Evolutionary conservation across 2,888 invertebrate species (phyloP).

Genomic region (Xestoiulus laeticollis): DNA sequence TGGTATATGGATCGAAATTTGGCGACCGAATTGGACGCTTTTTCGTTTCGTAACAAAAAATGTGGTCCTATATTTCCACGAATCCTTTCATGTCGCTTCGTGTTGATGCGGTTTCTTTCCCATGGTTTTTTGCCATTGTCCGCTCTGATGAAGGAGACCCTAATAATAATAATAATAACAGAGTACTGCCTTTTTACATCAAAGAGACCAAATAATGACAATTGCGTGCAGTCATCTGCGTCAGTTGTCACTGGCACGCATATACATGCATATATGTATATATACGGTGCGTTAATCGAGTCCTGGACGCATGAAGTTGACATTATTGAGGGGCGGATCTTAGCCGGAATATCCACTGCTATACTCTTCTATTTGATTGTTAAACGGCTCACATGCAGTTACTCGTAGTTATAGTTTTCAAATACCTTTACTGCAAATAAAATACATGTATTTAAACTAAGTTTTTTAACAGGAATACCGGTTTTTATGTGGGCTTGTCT

Average conservation of each 20-base stretch:
- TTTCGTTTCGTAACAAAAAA: neutral
- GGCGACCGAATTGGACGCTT: neutral
- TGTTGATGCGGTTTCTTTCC: neutral
- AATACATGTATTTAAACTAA: too few relatives aligned
- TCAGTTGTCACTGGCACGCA: neutral
- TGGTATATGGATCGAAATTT: neutral
- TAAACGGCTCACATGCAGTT: too few relatives aligned
- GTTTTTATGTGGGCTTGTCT: too few relatives aligned
- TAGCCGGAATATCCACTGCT: too few relatives aligned
- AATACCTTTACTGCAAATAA: too few relatives aligned
- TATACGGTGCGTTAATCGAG: neutral
- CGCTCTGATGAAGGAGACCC: neutral
- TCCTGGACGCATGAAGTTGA: neutral
- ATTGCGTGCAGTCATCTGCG: neutral
- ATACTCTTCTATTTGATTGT: too few relatives aligned
- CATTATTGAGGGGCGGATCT: neutral
- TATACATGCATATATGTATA: too few relatives aligned
- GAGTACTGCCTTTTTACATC: neutral
- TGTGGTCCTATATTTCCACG: neutral
- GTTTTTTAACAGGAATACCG: too few relatives aligned
- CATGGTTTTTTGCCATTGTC: neutral
- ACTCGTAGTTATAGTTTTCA: too few relatives aligned
- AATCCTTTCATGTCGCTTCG: neutral
- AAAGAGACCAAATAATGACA: slow-evolving; percentile 11
- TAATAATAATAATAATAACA: neutral